Percentiles rank a stretch among this genome's conserved stretches.
Evolutionary conservation across 2,797 vertebrate species (phyloP).

Genomic region (Tamandua tetradactyla): DNA sequence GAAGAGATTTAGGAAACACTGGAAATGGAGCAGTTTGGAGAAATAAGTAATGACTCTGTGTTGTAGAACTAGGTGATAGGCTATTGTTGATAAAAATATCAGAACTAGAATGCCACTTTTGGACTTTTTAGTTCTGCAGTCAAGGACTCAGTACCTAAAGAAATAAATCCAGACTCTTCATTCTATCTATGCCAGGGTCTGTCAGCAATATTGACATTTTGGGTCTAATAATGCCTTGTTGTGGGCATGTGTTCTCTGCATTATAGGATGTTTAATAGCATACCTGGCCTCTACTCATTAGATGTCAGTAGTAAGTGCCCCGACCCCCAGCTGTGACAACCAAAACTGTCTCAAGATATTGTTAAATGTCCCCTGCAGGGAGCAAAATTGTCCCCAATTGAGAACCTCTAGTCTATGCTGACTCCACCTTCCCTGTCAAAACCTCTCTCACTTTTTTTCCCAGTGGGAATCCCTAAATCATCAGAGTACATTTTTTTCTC

Average conservation of each 20-base stretch:
- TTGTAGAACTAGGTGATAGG: background rate
- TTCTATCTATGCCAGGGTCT: background rate
- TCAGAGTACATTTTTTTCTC: background rate
- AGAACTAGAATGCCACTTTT: background rate
- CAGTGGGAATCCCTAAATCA: background rate
- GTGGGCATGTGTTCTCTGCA: background rate
- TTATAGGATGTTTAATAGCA: background rate
- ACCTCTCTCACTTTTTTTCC: background rate
- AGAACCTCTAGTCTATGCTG: background rate
- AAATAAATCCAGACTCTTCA: background rate
- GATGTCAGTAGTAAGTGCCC: background rate
- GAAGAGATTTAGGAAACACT: background rate
- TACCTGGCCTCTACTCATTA: background rate
- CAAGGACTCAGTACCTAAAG: background rate
- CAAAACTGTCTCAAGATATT: background rate
- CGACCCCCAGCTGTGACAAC: background rate
- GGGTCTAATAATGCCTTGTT: background rate
- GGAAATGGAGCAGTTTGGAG: background rate
- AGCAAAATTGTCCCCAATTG: background rate
- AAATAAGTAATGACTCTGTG: background rate
- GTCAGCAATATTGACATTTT: background rate
- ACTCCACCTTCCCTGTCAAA: background rate
- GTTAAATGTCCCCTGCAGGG: background rate
- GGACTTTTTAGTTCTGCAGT: background rate
- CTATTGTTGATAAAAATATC: background rate